A percentile compares a stretch with the other conserved stretches of the same genome.
phyloP scores from a whole-genome alignment of 2,888 invertebrate species.

The Fragum fragum region DNA sequence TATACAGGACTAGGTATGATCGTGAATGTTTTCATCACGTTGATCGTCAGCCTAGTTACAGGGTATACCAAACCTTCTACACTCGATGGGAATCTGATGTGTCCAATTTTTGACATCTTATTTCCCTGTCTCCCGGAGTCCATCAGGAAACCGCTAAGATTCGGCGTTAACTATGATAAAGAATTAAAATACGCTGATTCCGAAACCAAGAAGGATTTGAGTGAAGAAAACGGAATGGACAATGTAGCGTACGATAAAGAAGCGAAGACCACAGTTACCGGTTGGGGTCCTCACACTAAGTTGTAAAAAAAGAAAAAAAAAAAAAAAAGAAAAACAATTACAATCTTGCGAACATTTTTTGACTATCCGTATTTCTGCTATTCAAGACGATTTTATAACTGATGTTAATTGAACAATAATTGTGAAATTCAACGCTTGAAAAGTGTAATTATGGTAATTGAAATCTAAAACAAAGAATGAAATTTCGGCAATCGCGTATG shows the following conservation, averaged over 20 bases:
- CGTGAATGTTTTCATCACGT: constrained; percentile 57
- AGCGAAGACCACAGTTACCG: background rate
- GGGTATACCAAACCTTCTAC: constrained; percentile 53
- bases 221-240: background rate
- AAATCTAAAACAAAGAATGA: no score
- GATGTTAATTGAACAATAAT: no score
- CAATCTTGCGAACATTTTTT: no score
- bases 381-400: no score
- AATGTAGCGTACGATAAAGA: background rate
- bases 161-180: constrained; percentile 56
- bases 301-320: background rate
- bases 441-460: no score
- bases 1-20: constrained; percentile 70
- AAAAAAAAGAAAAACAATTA: no score
- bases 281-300: background rate
- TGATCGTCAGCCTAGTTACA: constrained; percentile 67
- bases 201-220: background rate
- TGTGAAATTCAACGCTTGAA: no score
- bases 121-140: constrained; percentile 62
- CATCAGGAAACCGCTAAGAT: constrained; percentile 52
- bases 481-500: no score
- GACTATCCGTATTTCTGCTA: no score
- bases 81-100: constrained; percentile 55
- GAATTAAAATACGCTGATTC: constrained; percentile 1
- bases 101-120: constrained; percentile 58